These are phyloP conservation scores for Gorsachius magnificus DNA, from an alignment of 2,797 vertebrate species.

Conservation along the genomic window DNA sequence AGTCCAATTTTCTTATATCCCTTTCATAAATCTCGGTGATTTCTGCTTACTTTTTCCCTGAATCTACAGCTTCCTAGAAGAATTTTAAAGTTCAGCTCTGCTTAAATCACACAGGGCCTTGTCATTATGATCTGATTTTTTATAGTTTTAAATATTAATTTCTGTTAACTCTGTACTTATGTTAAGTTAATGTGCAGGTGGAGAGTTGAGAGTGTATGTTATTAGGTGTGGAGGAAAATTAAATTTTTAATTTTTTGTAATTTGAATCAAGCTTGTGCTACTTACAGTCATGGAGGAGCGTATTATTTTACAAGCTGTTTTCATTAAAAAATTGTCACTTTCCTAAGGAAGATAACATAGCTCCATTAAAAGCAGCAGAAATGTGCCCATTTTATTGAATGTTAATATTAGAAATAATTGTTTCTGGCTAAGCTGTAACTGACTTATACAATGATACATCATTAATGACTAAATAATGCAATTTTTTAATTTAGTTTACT, in stretches of 20 bases:
- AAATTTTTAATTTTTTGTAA: background rate
- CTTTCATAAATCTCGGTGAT: background rate
- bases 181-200: background rate
- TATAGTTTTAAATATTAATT: background rate
- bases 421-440: background rate
- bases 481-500: background rate
- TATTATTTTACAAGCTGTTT: background rate
- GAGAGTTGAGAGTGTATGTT: background rate
- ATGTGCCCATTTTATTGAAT: background rate
- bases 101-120: background rate
- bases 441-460: background rate
- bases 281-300: rapidly evolving
- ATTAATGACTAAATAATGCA: background rate
- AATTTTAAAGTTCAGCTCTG: background rate
- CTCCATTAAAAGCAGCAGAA: background rate
- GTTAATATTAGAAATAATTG: background rate
- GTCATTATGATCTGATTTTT: background rate
- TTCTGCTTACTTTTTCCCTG: background rate
- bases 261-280: background rate
- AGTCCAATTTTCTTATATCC: background rate
- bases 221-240: background rate
- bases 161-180: background rate
- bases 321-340: background rate
- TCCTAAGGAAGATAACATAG: background rate
- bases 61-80: background rate